Percentiles rank a stretch among this genome's conserved stretches.
phyloP scores from a whole-genome alignment of 1,140 invertebrate species.

The Microplitis demolitor region DNA sequence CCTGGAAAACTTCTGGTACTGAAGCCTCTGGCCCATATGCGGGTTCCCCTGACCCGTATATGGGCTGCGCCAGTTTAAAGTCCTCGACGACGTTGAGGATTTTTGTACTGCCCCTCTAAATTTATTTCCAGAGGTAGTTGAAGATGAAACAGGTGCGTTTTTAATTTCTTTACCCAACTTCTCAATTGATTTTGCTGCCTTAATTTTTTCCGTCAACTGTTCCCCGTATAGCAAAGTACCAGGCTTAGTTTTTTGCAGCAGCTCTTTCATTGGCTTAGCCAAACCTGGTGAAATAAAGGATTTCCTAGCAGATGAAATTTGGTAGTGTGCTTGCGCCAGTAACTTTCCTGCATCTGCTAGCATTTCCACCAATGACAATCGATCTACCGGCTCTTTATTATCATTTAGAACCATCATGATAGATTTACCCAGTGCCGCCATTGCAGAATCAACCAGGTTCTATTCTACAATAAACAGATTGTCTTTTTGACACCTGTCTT shows the following conservation, averaged over 20 bases:
- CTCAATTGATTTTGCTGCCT: neutral
- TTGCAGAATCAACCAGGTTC: no score
- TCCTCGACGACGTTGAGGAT: neutral
- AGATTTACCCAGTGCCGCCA: no score
- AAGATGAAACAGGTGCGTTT: no score
- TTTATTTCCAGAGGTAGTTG: neutral
- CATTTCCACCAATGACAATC: no score
- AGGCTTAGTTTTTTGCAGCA: neutral
- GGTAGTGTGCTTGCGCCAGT: no score
- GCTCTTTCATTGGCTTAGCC: neutral
- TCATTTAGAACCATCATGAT: no score
- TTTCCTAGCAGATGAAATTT: no score
- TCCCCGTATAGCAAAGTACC: constrained; percentile 3
- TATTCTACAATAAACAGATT: no score
- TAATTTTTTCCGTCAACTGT: constrained; percentile 1
- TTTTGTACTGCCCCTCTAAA: neutral
- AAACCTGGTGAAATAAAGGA: no score
- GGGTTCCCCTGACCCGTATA: constrained; percentile 10
- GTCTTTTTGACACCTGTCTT: no score
- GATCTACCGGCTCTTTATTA: no score
- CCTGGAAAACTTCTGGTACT: neutral
- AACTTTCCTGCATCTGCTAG: no score
- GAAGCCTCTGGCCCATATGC: constrained; percentile 14
- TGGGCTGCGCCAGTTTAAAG: constrained; percentile 18
- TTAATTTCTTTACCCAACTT: neutral